Evolutionary conservation across 92 coral and sea anemone genomes (phyloP), one percentile per base, ranked within the genome.

Genomic region (Palythoa grandis): DNA sequence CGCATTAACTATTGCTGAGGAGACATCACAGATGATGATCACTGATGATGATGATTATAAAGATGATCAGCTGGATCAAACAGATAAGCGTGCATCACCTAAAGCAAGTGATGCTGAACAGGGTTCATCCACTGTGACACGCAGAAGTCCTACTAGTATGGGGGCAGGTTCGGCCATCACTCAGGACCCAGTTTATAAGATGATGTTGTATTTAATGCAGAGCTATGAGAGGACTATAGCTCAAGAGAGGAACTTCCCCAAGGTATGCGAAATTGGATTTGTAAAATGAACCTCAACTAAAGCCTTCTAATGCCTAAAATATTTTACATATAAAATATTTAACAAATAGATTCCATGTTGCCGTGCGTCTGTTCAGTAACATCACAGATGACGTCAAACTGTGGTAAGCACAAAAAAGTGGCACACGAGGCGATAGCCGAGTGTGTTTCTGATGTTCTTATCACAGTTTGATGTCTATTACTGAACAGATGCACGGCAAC

Each of bases 11-110:
- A 80, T 80, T 65, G 74, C 85, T 0, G 85, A 80, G 61, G 85
- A 80, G 63, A 80, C 85, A 40, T 80, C 85, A 15, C 85, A 80
- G 20, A 80, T 80, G 85, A 54, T 68, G 60, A 80, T 80, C 29
- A 80, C 43, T 43, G 85, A 80, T 80, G 82, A 77, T 77, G 69
- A 63, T 63, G 83, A 17, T 60, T 22, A 14, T 39, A 68, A 24
- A 29, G 85, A 67, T 1, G 6, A 20, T 48, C 13, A 19, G 20
- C 47, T 52, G 25, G 61, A 48, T 8, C 60, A 80, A 23, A 22
- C 40, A 47, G 61, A 80, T 17, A 52, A 50, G 35, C 22, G 25
- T 43, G 40, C 58, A 47, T 60, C 71, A 58, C 15, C 70, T 20
- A 35, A 43, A 19, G 7, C 85, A 29, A 65, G 43, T 65, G 56